Evolutionary conservation across 2,888 invertebrate species (phyloP), one percentile per base, ranked within the genome.

Genomic region (Cryptocephalus primarius): DNA sequence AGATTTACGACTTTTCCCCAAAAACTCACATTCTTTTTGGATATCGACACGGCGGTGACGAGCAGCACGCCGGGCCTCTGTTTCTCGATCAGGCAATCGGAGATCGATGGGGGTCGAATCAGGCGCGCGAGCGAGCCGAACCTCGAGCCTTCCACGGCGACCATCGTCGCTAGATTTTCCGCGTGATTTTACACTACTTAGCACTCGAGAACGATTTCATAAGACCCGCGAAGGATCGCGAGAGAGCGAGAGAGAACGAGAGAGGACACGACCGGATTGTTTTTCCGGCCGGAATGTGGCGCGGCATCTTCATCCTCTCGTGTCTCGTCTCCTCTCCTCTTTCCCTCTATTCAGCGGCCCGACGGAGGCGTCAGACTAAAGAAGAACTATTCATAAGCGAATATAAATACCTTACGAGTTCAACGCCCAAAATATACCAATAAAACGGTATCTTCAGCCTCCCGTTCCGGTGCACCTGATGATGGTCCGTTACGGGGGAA

Each of bases 11-110:
- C 22, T 6, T 22, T 22, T 6, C 22, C 22, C 22, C 22, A 22
- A 22, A 12, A 43, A 60, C 64, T 66, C 55, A 66, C 65, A 51
- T 55, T 55, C 55, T 63, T 64, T 51, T 62, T 66, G 47, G 56
- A 58, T 42, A 53, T 39, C 9, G 57, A 59, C 22, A 64, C 58
- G 9, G 55, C 53, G 4, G 63, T 60, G 40, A 64, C 65, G 43
- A 65, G 59, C 48, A 66, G 53, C 36, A 67, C 58, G 43, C 63
- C 56, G 33, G 47, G 36, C 31, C 45, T 53, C 42, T 49, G 51
- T n/a, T 53, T 52, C 43, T 64, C 64, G 46, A 60, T 58, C 32
- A 68, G 54, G 51, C 70, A 70, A 55, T 70, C 70, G 31, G 62
- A 60, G 32, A 70, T 54, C 40, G 68, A 69, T 1, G 68, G 66